Evolutionary conservation across 2,797 vertebrate species (phyloP), one percentile per base, ranked within the genome.

Genomic region (Danio choprae): DNA sequence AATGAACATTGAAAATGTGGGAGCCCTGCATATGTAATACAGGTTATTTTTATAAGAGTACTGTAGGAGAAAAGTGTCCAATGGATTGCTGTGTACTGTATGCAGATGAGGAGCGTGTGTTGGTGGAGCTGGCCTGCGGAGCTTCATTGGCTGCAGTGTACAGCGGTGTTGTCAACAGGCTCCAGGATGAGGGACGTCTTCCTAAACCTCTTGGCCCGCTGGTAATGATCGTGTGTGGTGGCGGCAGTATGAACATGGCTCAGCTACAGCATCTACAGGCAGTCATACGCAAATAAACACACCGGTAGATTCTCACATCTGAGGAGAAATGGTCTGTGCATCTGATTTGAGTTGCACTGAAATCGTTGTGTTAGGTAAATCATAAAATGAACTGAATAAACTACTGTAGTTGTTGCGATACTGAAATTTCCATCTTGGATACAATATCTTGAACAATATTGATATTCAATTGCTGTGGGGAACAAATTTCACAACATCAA

Each of bases 71-170:
- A 29, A 29, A 29, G 3, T 58, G 58, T 8, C 15, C 16, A 44
- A 65, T 22, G 0, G 8, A 50, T 38, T 73, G 4, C 7, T 36
- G 3, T 58, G 50, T 78, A 5, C 38, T 48, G n/a, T 78, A 51
- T 69, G 48, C 77, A 90, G 90, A 91, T 72, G 89, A 91, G 50
- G 90, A 91, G 83, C 88, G 89, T 50, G 89, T 91, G 50, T 59
- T 91, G 69, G 89, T 90, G 72, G 90, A 91, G 78, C 71, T 90
- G 44, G 86, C 90, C 1, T 91, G 90, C 20, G 88, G 89, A 5
- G 89, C 89, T 0, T 82, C 89, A 1, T 65, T 91, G 41, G 89
- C 88, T 7, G 89, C 88, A 0, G 78, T 91, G n/a, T 90, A 91
- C 86, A 84, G 79, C 2, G 86, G 88, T 0, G 38, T 89, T 16